phyloP scores from a whole-genome alignment of 2,888 invertebrate species.

The Malacosoma neustria region DNA sequence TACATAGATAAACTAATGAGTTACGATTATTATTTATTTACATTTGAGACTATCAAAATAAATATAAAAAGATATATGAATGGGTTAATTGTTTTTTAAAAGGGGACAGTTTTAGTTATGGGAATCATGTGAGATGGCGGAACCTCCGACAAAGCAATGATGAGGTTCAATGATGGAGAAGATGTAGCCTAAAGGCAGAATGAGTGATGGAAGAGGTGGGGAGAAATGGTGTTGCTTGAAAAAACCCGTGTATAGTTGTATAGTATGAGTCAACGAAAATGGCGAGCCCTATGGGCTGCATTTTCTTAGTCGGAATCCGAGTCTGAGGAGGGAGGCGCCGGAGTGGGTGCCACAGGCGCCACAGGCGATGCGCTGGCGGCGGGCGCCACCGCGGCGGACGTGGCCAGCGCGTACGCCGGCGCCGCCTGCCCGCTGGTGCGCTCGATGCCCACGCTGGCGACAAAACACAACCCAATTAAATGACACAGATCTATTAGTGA shows the following conservation, averaged over 20 bases:
- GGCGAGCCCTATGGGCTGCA: too few relatives aligned
- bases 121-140: too few relatives aligned
- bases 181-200: too few relatives aligned
- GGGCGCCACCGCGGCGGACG: constrained; percentile 19
- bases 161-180: too few relatives aligned
- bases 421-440: constrained; percentile 75
- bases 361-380: constrained; percentile 21
- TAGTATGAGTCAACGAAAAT: too few relatives aligned
- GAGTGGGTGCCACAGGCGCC: constrained; percentile 20
- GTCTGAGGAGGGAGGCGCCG: constrained; percentile 52
- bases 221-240: too few relatives aligned
- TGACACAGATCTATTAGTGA: neutral
- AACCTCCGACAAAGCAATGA: too few relatives aligned
- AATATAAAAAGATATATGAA: too few relatives aligned
- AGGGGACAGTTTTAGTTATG: too few relatives aligned
- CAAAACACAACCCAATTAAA: neutral
- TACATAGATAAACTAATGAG: constrained; percentile 5
- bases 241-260: too few relatives aligned
- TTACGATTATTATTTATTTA: constrained; percentile 15
- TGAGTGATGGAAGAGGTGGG: too few relatives aligned
- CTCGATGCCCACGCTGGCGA: constrained; percentile 86
- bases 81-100: too few relatives aligned
- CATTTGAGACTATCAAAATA: constrained; percentile 4
- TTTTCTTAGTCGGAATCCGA: constrained; percentile 56
- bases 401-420: constrained; percentile 53